Conservation (phyloP, 2,113 vertebrate species). For the Nycticryphes semicollaris region DNA sequence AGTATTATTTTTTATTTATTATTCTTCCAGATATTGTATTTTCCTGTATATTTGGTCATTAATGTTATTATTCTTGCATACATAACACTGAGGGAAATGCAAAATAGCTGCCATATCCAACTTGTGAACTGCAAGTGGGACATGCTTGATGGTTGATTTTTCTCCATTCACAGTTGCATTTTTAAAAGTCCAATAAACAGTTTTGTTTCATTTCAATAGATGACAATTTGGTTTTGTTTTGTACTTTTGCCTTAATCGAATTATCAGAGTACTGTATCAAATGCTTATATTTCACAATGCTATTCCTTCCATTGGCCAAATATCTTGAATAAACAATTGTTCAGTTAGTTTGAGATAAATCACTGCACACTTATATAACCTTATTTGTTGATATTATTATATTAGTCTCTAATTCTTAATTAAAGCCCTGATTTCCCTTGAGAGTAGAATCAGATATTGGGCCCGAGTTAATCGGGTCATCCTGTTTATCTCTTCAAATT, state of each 20-base stretch:
- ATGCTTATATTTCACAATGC: neutral
- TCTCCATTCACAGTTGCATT: neutral
- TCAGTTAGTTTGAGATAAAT: neutral
- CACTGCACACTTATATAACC: neutral
- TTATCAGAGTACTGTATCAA: neutral
- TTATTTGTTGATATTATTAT: neutral
- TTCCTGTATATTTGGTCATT: neutral
- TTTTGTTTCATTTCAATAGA: neutral
- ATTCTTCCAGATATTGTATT: neutral
- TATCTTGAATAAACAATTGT: neutral
- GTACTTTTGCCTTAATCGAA: neutral
- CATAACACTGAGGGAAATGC: neutral
- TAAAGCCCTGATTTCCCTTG: neutral
- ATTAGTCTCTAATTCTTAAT: neutral
- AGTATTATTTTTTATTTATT: neutral
- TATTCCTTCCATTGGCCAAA: neutral
- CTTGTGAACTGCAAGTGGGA: neutral
- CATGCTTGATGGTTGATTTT: neutral
- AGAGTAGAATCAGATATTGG: neutral
- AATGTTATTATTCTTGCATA: neutral
- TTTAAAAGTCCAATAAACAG: neutral
- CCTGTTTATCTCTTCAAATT: neutral
- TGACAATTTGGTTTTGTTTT: neutral
- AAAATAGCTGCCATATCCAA: neutral
- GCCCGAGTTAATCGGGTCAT: neutral